Conservation (phyloP, 1,140 invertebrate species). For the Wiebesia pumilae region DNA sequence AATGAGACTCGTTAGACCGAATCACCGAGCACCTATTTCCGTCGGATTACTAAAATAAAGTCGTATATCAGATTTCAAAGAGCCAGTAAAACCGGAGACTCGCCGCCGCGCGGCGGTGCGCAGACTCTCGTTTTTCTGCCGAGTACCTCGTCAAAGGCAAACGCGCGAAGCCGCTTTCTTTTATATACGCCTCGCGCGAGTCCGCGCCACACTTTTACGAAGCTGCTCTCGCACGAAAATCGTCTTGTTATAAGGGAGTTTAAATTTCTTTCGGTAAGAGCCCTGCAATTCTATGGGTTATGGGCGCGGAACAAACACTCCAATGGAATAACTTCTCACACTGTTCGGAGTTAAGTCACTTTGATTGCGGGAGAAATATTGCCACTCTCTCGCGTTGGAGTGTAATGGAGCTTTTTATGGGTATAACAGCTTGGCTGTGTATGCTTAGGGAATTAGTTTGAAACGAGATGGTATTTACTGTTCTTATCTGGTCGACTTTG, state of each 20-base stretch:
- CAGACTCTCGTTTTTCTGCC: constrained; percentile 1
- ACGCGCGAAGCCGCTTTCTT: constrained; percentile 7
- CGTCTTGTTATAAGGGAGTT: background rate
- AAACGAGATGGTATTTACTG: background rate
- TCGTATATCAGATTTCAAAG: constrained; percentile 48
- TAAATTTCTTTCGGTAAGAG: constrained; percentile 1
- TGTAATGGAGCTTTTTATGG: constrained; percentile 3
- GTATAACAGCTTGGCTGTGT: background rate
- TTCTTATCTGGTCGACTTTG: background rate
- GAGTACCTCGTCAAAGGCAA: constrained; percentile 1
- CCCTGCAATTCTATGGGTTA: background rate
- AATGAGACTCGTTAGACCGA: background rate
- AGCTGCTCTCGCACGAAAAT: constrained; percentile 3
- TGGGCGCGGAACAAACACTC: background rate
- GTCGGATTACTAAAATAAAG: constrained; percentile 43
- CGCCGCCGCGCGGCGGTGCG: background rate
- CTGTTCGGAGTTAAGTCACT: background rate
- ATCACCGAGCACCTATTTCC: constrained; percentile 19
- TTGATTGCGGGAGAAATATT: background rate
- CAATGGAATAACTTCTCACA: constrained; percentile 10
- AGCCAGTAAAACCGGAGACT: constrained; percentile 38
- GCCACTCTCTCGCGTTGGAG: background rate
- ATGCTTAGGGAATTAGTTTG: background rate
- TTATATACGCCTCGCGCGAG: background rate
- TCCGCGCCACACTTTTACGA: background rate